Percentiles rank a stretch among this genome's conserved stretches.
Conservation (phyloP, 2,888 invertebrate species). For the Drymonia ruficornis region DNA sequence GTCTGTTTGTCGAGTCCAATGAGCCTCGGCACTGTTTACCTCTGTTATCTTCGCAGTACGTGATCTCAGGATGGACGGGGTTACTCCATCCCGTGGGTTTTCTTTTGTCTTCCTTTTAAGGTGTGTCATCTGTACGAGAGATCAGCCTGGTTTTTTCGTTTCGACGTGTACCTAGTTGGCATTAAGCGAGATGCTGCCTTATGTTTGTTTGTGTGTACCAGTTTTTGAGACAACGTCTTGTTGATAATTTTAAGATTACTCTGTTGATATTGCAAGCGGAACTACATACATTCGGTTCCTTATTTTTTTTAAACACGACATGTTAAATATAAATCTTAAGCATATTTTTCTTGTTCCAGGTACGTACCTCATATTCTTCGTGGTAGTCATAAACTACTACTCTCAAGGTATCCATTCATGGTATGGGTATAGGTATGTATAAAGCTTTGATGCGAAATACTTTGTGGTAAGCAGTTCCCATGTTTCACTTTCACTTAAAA, state of each 20-base stretch:
- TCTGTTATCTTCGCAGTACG: conserved; percentile 56
- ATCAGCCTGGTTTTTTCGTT: conserved; percentile 41
- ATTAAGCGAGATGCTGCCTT: conserved; percentile 35
- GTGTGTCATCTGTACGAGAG: conserved; percentile 52
- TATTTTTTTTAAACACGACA: not conserved
- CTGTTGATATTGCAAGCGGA: not conserved
- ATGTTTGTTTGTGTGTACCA: not conserved
- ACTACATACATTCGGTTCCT: not conserved
- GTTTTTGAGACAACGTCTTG: conserved; percentile 27
- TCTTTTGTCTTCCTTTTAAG: conserved; percentile 53
- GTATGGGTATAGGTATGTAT: too few species aligned
- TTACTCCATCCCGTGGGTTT: conserved; percentile 49
- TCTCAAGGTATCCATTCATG: not conserved
- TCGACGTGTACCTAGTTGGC: conserved; percentile 54
- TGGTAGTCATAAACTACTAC: not conserved
- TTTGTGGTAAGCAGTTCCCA: too few species aligned
- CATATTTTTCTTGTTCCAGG: conserved; percentile 50
- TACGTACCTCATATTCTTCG: conserved; percentile 37
- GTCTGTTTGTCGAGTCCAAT: conserved; percentile 70
- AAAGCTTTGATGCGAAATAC: too few species aligned
- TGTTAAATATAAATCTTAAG: not conserved
- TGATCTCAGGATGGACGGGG: conserved; percentile 56
- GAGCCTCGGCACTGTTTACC: conserved; percentile 61
- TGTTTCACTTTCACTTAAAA: too few species aligned
- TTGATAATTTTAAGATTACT: conserved; percentile 5